Evolutionary conservation across 2,888 invertebrate genomes (phyloP), one percentile per base, ranked within the genome.

Genomic region (Drosophila testacea): DNA sequence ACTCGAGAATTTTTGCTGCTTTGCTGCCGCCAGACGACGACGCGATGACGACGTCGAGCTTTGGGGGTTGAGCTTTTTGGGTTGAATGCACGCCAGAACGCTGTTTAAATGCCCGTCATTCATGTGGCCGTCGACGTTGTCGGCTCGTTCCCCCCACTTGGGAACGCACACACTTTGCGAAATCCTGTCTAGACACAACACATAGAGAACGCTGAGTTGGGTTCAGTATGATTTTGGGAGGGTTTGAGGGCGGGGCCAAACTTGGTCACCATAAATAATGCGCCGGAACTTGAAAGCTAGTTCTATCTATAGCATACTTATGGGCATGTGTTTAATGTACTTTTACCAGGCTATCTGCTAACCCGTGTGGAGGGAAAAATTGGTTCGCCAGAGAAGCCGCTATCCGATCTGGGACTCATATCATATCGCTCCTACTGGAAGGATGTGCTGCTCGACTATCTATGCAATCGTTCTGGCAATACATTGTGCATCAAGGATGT

Each of bases 341-440:
- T 65, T 70, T 77, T 78, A 77, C 30, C 93, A 99, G 99, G 99
- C 93, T 99, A 99, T 93, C 94, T 99, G 69, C 93, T 99, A 90
- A 99, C 99, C 69, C 95, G 97, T 90, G 96, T 96, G 44, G 99
- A 99, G 93, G 97, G 97, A 72, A 99, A 99, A 94, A 97, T 99
- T 62, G 99, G 99, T n/a, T 99, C 99, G 1, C 99, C 99, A 0
- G 99, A 99, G 93, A 98, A 99, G 84, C 99, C 99, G 0, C 94
- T 99, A 41, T 99, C 99, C 51, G 99, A 99, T 93, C 94, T 99
- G 68, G 99, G 99, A 11, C 94, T 99, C 61, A 97, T 99, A 90
- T 98, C 98, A 16, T 99, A 99, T 94, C 95, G 99, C 32, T 98
- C 98, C 52, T 99, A 99, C 93, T 99, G 99, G 99, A 98, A 98